Evolutionary conservation across 1,140 invertebrate genomes (phyloP), one percentile per base, ranked within the genome.

Genomic region (Drosophila truncata): DNA sequence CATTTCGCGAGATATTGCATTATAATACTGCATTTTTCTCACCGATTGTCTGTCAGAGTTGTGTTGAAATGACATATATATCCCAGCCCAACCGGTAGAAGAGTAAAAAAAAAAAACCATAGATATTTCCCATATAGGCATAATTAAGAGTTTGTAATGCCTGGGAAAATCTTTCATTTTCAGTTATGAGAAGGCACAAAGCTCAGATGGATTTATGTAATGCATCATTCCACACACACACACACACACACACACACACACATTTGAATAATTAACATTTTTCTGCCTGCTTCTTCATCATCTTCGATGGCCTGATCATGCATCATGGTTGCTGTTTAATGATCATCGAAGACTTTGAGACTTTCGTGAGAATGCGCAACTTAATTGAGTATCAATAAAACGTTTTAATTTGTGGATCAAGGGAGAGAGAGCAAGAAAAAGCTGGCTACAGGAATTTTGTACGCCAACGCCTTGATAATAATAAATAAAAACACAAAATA

Each of bases 371-470:
- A 88, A 88, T 90, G 73, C 73, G 65, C 84, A 69, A 84, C 74
- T 84, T 88, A 88, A 88, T 88, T 88, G 84, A 88, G 84, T 88
- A 90, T 88, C 84, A 88, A 88, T 88, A 88, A 90, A 88, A 88
- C 81, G 85, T 84, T 88, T 88, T 80, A 88, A 84, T 88, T 90
- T 84, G 73, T 71, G n/a, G n/a, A n/a, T 66, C 70, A 79, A 58
- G 18, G 11, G n/a, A 42, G 18, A 49, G 37, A 39, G 41, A 14
- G 35, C 35, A 23, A 33, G 6, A 20, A 57, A 65, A 78, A 70
- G 54, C 49, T 67, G 73, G 61, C 59, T 47, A 66, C 67, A 88
- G 85, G 84, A 88, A 90, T 88, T 88, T 90, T 90, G 84, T 88
- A 90, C 84, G 85, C 84, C 85, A 90, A 88, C 84, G 83, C 83